Evolutionary conservation across 35 echinoderm and acorn worm species (phyloP), one percentile per base, ranked within the genome.

Genomic region (Ophioderma brevispina): DNA sequence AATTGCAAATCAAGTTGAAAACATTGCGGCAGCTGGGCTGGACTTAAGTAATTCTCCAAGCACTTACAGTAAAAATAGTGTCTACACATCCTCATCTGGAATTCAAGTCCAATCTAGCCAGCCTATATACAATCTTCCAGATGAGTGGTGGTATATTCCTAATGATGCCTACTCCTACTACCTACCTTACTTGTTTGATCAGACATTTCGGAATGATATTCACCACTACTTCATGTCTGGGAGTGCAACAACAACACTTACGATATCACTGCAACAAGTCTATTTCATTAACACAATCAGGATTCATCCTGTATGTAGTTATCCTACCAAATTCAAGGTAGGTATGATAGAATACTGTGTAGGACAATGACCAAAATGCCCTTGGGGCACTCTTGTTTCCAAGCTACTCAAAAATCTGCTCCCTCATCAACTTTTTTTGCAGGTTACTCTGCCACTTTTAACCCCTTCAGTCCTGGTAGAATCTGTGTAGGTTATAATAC

Each of bases 181-280:
- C 35, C 55, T 97, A 46, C 85, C 77, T 14, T 91, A 93, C 70
- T 87, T 97, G 25, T 97, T 97, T 94, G 95, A 97, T 55, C 95
- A 97, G 84, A 88, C 88, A 37, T 83, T 94, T 5, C 56, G 75
- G 32, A 40, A 80, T 78, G 80, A 37, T 19, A 23, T 31, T 32
- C 83, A 85, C 33, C 83, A 85, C 18, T 85, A 64, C 43, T 85
- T 85, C 52, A 33, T 85, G 34, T 35, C 46, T 36, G 0, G 32
- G 52, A 31, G 1, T 13, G 52, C 28, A 19, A 64, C 83, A 13
- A 81, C 87, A 18, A 64, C 80, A 31, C 36, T 89, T 0, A 55
- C 91, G 36, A 93, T 86, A 36, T 83, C 91, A 56, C 85, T 97
- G 0, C 41, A 89, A 38, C 5, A 64, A 0, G 33, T 87, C 30